phyloP scores from a whole-genome alignment of 2,797 vertebrate species.

The Masticophis lateralis region DNA sequence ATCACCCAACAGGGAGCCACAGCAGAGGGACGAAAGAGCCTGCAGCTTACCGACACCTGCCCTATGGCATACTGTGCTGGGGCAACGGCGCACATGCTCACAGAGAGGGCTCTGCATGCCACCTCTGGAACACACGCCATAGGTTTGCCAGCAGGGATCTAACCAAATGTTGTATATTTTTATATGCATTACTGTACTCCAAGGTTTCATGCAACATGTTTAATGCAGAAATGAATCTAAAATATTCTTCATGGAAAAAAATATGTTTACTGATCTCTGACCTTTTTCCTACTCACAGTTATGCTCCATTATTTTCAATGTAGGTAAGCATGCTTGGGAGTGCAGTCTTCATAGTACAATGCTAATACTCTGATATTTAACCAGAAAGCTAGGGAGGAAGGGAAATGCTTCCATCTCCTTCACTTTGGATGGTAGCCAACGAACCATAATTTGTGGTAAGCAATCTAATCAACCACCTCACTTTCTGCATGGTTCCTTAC shows the following conservation, averaged over 20 bases:
- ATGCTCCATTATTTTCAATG: neutral
- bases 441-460: constrained; percentile 15
- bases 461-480: constrained; percentile 20
- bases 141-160: too few relatives aligned
- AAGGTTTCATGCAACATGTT: neutral
- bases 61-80: too few relatives aligned
- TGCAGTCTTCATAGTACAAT: neutral
- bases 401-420: neutral
- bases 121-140: too few relatives aligned
- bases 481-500: neutral
- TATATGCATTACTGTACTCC: neutral
- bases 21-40: too few relatives aligned
- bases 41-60: too few relatives aligned
- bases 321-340: neutral
- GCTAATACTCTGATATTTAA: neutral
- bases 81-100: too few relatives aligned
- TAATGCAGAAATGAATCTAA: neutral
- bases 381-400: neutral
- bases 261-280: neutral
- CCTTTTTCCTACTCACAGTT: neutral
- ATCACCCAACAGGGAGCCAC: too few relatives aligned
- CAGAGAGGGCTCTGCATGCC: too few relatives aligned
- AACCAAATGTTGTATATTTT: neutral
- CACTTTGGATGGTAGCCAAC: neutral
- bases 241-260: neutral